These are phyloP conservation scores for Tuta absoluta DNA, from an alignment of 2,888 invertebrate species.

Conservation along the genomic window DNA sequence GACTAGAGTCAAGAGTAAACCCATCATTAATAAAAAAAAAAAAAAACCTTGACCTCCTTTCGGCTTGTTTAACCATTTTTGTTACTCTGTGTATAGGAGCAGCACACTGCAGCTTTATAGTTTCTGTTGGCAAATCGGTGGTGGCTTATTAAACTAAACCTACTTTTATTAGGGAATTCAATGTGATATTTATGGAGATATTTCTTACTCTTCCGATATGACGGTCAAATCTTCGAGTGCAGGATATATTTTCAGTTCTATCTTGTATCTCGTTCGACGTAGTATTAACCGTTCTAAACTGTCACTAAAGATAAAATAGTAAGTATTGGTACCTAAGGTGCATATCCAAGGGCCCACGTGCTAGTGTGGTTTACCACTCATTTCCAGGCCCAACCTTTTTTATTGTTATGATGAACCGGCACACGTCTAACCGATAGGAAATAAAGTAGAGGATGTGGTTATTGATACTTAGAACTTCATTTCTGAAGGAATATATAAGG, in stretches of 20 bases:
- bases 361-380: slow-evolving; percentile 1
- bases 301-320: neutral
- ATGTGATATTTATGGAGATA: too few relatives aligned
- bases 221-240: too few relatives aligned
- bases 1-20: too few relatives aligned
- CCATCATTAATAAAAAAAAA: too few relatives aligned
- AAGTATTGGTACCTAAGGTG: neutral
- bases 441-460: slow-evolving; percentile 10
- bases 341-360: neutral
- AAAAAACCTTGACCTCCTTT: too few relatives aligned
- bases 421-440: neutral
- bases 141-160: too few relatives aligned
- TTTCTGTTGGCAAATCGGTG: too few relatives aligned
- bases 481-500: neutral
- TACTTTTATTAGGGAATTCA: too few relatives aligned
- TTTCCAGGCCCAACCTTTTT: neutral
- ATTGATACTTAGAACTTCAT: neutral
- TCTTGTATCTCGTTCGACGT: neutral
- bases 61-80: too few relatives aligned
- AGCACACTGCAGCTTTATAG: too few relatives aligned
- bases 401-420: neutral
- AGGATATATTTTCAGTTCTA: neutral
- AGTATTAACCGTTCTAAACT: neutral
- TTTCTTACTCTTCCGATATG: too few relatives aligned
- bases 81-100: too few relatives aligned